Conservation (phyloP, 2,113 vertebrate species). For the Genyomyrus donnyi region DNA sequence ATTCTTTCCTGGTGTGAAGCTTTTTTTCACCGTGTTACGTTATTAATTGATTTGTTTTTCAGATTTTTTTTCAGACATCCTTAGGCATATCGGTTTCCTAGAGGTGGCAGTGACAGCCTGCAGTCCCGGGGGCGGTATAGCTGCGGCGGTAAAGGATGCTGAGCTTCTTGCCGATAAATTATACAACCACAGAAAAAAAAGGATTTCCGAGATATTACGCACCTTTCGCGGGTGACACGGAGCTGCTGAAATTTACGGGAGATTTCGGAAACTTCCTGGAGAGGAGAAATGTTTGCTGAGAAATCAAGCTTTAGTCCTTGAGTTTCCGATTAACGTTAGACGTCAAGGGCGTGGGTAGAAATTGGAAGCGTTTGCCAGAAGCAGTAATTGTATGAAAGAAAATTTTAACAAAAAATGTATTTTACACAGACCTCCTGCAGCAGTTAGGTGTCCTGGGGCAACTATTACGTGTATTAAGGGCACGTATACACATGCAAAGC, state of each 20-base stretch:
- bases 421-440: not conserved
- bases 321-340: not conserved
- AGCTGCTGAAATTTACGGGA: not conserved
- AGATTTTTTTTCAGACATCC: not conserved
- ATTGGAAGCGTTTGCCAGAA: not conserved
- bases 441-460: not conserved
- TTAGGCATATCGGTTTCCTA: not conserved
- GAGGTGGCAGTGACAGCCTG: not conserved
- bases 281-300: not conserved
- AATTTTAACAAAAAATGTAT: not conserved
- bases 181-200: not conserved
- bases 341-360: not conserved
- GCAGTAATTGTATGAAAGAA: not conserved
- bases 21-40: not conserved
- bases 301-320: not conserved
- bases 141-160: not conserved
- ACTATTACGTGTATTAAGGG: not conserved
- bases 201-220: not conserved
- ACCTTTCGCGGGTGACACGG: not conserved
- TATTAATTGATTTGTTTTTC: not conserved
- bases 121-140: not conserved
- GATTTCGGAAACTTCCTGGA: not conserved
- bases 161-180: not conserved
- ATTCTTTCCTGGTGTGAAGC: not conserved
- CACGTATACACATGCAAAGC: not conserved